Conservation (phyloP, 1,140 invertebrate species). For the Saccostrea glomerata region DNA sequence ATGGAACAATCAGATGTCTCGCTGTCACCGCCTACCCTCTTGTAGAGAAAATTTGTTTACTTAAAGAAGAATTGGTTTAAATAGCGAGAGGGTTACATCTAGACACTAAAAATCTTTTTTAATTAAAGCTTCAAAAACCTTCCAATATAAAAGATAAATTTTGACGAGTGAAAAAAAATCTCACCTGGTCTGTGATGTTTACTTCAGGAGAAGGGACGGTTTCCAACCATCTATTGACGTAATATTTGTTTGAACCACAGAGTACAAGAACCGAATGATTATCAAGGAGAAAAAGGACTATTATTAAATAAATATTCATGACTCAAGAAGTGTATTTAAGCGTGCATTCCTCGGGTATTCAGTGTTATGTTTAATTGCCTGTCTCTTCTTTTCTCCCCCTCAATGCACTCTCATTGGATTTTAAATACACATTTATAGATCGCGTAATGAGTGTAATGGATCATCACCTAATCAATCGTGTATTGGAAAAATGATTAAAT, state of each 20-base stretch:
- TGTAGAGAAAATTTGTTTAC: not conserved
- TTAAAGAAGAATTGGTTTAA: not conserved
- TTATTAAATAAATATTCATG: not conserved
- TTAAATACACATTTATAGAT: not conserved
- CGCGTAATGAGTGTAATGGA: not conserved
- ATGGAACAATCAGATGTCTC: not conserved
- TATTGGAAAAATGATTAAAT: no score
- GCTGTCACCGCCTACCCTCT: not conserved
- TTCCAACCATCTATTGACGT: not conserved
- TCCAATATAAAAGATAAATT: not conserved
- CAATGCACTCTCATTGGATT: not conserved
- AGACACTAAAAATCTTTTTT: not conserved
- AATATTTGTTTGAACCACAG: not conserved
- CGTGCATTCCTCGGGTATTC: not conserved
- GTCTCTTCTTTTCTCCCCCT: not conserved
- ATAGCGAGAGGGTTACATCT: not conserved
- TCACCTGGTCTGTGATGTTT: not conserved
- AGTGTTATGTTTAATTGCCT: not conserved
- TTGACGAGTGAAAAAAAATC: not conserved
- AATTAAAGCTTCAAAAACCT: not conserved
- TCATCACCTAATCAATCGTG: not conserved
- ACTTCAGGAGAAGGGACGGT: not conserved
- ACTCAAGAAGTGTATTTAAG: constrained; percentile 4
- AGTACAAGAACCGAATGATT: not conserved
- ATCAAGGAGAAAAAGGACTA: not conserved